A percentile compares a stretch with the other conserved stretches of the same genome.
Conservation (phyloP, 2,113 vertebrate genomes). For the Etia nguti region DNA sequence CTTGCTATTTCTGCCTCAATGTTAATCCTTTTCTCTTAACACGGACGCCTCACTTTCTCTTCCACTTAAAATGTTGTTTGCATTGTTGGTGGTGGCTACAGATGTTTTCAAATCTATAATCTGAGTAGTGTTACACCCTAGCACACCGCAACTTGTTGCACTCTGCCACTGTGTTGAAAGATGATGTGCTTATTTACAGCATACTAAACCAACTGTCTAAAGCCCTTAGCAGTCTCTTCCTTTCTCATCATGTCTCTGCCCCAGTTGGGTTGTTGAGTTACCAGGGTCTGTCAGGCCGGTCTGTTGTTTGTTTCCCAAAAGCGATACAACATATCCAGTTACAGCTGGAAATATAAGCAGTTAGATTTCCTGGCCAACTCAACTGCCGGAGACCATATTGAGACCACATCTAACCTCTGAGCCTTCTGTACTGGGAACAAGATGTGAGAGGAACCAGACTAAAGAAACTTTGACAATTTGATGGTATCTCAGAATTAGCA, state of each 20-base stretch:
- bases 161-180: slow-evolving; percentile 41
- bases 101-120: slow-evolving; percentile 24
- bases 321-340: slow-evolving; percentile 51
- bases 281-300: neutral
- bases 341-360: slow-evolving; percentile 48
- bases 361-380: slow-evolving; percentile 15
- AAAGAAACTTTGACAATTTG: neutral
- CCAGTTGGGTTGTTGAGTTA: slow-evolving; percentile 19
- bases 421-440: slow-evolving; percentile 6
- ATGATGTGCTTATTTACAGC: slow-evolving; percentile 58
- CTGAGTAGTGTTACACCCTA: slow-evolving; percentile 7
- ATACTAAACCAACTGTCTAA: slow-evolving; percentile 39
- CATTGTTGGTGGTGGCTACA: slow-evolving; percentile 6
- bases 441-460: neutral
- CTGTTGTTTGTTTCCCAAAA: slow-evolving; percentile 59
- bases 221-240: slow-evolving; percentile 5
- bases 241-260: neutral
- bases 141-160: slow-evolving; percentile 11
- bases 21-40: neutral
- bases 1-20: neutral
- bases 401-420: neutral
- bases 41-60: neutral
- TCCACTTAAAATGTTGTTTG: neutral
- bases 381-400: slow-evolving; percentile 10
- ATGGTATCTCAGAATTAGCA: neutral